Conservation (phyloP, 1,140 invertebrate genomes). For the Drosophila equinoxialis region DNA sequence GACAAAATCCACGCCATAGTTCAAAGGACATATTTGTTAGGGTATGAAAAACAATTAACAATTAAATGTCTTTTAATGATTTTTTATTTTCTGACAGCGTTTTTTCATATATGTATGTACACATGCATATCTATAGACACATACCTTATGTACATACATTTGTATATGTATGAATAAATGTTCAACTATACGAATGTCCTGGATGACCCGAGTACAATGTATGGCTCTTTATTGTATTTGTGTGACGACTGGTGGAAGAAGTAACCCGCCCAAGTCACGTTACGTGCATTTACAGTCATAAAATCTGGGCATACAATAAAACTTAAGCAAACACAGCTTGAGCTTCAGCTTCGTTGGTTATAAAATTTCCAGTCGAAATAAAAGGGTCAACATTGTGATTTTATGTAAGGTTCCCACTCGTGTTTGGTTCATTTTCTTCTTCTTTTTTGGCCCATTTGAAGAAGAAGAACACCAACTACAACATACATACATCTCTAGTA, state of each 20-base stretch:
- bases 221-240: conserved; percentile 29
- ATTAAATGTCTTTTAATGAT: conserved; percentile 44
- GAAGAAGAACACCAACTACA: conserved; percentile 15
- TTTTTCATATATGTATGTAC: conserved; percentile 13
- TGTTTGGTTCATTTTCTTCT: conserved; percentile 4
- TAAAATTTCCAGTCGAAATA: conserved; percentile 61
- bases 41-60: conserved; percentile 41
- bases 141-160: no score
- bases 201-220: conserved; percentile 20
- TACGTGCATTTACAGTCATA: conserved; percentile 51
- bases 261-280: conserved; percentile 16
- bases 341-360: conserved; percentile 41
- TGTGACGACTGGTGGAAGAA: conserved; percentile 22
- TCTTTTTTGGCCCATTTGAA: neutral
- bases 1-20: no score
- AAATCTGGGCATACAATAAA: conserved; percentile 66
- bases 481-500: conserved; percentile 7
- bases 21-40: conserved; percentile 1
- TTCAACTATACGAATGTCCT: conserved; percentile 19
- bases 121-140: neutral
- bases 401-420: conserved; percentile 30
- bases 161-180: conserved; percentile 4
- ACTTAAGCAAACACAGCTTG: conserved; percentile 57
- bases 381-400: conserved; percentile 70
- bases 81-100: conserved; percentile 15